phyloP scores from a whole-genome alignment of 2,113 vertebrate species.

The Elgaria multicarinata region DNA sequence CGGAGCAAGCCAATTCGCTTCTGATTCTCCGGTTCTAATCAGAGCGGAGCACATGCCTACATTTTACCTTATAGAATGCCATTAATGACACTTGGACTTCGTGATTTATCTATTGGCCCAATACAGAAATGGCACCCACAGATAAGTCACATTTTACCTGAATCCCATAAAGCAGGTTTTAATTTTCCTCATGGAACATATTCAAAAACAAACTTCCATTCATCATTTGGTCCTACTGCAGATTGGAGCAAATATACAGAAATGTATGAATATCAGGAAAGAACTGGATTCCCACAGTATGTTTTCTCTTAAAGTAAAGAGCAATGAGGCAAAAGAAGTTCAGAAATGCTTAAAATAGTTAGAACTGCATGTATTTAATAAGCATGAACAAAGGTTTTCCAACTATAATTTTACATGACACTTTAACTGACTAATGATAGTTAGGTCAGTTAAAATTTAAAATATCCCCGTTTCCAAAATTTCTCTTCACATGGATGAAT shows the following conservation, averaged over 20 bases:
- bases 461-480: conserved; percentile 23
- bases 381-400: background rate
- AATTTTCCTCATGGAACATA: too few species aligned
- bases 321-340: background rate
- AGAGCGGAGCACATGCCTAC: too few species aligned
- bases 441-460: background rate
- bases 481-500: background rate
- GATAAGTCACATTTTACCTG: background rate
- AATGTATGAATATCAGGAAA: fast-evolving
- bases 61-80: background rate
- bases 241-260: background rate
- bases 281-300: background rate
- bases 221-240: background rate
- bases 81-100: background rate
- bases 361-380: background rate
- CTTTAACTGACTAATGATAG: conserved; percentile 24
- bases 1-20: too few species aligned
- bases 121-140: background rate
- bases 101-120: background rate
- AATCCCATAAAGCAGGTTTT: background rate
- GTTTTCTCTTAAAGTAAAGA: background rate
- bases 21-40: too few species aligned
- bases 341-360: background rate
- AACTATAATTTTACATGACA: conserved; percentile 34
- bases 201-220: fast-evolving